A percentile compares a stretch with the other conserved stretches of the same genome.
Evolutionary conservation across 2,113 vertebrate species (phyloP).

Genomic region (Falco punctatus): DNA sequence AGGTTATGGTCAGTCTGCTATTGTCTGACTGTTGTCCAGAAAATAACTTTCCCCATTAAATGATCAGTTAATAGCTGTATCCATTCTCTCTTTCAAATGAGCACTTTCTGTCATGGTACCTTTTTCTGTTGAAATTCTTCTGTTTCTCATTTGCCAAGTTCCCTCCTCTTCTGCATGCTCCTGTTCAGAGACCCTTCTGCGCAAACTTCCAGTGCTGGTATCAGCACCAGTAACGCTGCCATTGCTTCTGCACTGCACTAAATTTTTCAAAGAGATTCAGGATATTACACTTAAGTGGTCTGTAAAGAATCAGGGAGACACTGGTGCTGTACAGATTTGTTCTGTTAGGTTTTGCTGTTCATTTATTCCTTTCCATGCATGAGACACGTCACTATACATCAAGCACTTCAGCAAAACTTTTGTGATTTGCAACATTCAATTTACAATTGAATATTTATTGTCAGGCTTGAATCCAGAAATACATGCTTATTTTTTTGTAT

Average conservation of each 20-base stretch:
- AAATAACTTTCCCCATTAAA: neutral
- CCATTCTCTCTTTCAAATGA: neutral
- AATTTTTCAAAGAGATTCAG: neutral
- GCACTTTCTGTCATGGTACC: neutral
- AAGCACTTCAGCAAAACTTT: neutral
- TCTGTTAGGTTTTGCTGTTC: neutral
- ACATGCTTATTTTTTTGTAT: neutral
- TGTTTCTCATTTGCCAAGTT: neutral
- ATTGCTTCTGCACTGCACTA: neutral
- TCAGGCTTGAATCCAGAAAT: neutral
- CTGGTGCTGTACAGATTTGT: neutral
- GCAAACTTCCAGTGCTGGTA: neutral
- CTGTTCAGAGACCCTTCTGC: neutral
- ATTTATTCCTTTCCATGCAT: neutral
- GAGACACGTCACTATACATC: neutral
- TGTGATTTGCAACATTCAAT: neutral
- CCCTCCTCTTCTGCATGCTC: neutral
- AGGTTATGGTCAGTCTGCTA: neutral
- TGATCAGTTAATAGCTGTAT: neutral
- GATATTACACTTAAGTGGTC: neutral
- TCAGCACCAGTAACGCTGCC: neutral
- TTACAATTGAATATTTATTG: neutral
- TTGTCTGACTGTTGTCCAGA: neutral
- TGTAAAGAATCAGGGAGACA: neutral
- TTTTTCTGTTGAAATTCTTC: neutral